These are phyloP conservation scores for Drosophila nebulosa DNA, from an alignment of 1,140 invertebrate species.

Conservation along the genomic window DNA sequence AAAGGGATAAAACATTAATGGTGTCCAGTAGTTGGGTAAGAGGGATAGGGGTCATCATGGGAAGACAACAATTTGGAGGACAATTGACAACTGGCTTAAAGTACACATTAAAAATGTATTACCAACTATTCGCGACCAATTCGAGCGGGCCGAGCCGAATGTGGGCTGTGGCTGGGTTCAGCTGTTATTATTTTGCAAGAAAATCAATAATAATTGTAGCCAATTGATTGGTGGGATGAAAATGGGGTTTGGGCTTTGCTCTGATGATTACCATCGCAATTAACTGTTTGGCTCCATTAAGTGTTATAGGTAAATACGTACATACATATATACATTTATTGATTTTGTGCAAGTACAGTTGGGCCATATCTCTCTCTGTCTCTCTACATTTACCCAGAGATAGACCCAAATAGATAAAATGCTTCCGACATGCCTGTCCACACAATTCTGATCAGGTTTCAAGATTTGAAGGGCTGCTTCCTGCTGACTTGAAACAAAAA, in stretches of 20 bases:
- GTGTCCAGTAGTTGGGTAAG: no score
- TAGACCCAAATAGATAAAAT: not conserved
- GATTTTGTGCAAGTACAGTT: slow-evolving; percentile 25
- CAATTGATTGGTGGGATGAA: not conserved
- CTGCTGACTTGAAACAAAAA: not conserved
- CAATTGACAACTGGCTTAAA: slow-evolving; percentile 33
- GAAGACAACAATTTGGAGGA: not conserved
- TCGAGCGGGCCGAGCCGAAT: no score
- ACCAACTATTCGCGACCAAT: slow-evolving; percentile 11
- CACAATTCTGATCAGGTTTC: not conserved
- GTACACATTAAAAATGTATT: slow-evolving; percentile 46
- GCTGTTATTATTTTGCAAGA: not conserved
- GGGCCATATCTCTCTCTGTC: not conserved
- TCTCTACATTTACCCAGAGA: not conserved
- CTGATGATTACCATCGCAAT: slow-evolving; percentile 34
- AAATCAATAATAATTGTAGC: slow-evolving; percentile 33
- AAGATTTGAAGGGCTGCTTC: not conserved
- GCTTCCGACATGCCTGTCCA: slow-evolving; percentile 12
- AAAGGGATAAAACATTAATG: no score
- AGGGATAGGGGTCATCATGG: no score
- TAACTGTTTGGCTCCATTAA: slow-evolving; percentile 32
- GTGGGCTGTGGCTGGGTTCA: not conserved
- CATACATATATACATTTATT: slow-evolving; percentile 13
- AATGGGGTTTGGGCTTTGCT: not conserved
- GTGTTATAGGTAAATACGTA: not conserved